A percentile compares a stretch with the other conserved stretches of the same genome.
phyloP scores from a whole-genome alignment of 2,888 invertebrate species.

The Protophormia terraenovae region DNA sequence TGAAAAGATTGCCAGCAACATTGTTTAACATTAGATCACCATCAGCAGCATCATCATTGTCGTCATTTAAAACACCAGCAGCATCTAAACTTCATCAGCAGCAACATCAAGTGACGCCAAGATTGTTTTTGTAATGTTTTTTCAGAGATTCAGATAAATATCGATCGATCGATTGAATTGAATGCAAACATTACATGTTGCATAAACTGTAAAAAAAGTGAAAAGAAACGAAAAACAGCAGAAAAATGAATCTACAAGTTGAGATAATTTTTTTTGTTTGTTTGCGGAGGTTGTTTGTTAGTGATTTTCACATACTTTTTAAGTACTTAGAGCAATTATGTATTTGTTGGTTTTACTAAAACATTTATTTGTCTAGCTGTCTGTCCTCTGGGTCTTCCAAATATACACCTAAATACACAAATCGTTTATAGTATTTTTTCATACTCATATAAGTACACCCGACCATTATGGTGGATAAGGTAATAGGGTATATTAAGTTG shows the following conservation, averaged over 20 bases:
- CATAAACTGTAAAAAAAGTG: not conserved
- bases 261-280: conserved; percentile 7
- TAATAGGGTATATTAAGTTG: not conserved
- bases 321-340: conserved; percentile 41
- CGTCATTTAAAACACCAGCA: not conserved
- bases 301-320: conserved; percentile 29
- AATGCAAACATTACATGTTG: conserved; percentile 31
- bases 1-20: conserved; percentile 33
- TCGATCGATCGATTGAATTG: conserved; percentile 10
- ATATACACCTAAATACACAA: conserved; percentile 49
- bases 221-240: not conserved
- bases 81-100: not conserved
- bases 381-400: not conserved
- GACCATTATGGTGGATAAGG: not conserved
- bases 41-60: conserved; percentile 10
- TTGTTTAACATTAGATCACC: conserved; percentile 45
- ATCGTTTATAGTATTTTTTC: conserved; percentile 15
- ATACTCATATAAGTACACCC: not conserved
- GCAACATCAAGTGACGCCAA: conserved; percentile 48
- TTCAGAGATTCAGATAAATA: conserved; percentile 22
- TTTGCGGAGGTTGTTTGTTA: not conserved
- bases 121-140: conserved; percentile 56
- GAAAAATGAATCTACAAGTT: conserved; percentile 19
- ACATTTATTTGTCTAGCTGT: conserved; percentile 14
- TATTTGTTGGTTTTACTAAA: not conserved